These are phyloP conservation scores for Cossypha caffra DNA, from an alignment of 2,797 vertebrate species.

Conservation along the genomic window DNA sequence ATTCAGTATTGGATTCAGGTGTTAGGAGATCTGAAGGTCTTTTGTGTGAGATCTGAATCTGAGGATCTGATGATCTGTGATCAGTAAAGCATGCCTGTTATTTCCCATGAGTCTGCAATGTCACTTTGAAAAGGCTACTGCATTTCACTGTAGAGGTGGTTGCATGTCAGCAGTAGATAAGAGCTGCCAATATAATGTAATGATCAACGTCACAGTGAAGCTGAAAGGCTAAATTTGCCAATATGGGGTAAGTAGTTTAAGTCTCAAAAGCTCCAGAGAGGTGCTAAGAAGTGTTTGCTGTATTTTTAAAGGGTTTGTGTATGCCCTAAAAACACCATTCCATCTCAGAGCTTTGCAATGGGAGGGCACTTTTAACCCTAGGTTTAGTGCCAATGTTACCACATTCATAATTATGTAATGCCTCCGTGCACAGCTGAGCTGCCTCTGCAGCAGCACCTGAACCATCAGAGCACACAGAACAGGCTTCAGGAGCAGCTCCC, in stretches of 20 bases:
- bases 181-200: neutral
- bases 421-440: neutral
- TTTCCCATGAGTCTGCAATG: neutral
- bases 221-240: neutral
- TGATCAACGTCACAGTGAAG: neutral
- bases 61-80: neutral
- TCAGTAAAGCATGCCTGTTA: neutral
- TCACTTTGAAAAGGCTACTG: slow-evolving; percentile 1
- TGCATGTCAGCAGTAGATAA: neutral
- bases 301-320: neutral
- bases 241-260: neutral
- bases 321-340: neutral
- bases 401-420: accelerated
- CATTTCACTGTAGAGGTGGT: neutral
- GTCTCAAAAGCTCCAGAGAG: neutral
- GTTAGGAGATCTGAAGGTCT: neutral
- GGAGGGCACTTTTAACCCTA: neutral
- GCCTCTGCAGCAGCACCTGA: neutral
- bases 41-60: neutral
- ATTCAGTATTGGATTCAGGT: slow-evolving; percentile 27
- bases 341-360: neutral
- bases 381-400: neutral
- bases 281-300: neutral
- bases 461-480: accelerated
- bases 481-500: neutral